Evolutionary conservation across 1,140 invertebrate genomes (phyloP), one percentile per base, ranked within the genome.

Genomic region (Holotrichia oblita): DNA sequence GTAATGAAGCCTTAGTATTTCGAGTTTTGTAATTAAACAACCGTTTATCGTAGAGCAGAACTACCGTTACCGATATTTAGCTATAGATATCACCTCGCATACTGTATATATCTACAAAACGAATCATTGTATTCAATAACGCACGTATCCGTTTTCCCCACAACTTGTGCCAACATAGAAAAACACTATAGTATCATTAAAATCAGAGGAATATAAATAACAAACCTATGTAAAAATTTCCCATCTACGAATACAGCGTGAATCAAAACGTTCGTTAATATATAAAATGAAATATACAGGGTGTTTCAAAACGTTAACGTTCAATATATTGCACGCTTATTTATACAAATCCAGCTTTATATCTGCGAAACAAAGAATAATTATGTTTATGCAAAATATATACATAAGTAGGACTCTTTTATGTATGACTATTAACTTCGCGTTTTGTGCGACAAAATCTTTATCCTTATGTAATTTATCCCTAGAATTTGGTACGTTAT

Each of bases 261-360:
- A 55, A 55, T 55, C 48, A 55, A 55, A 55, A 14, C n/a, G 17
- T 55, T 55, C 48, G 48, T 55, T 55, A 17, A 55, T 55, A 55
- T n/a, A 6, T 55, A 48, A n/a, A 48, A 6, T 55, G 6, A 55
- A 55, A 14, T 17, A 17, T 55, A 55, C 48, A 55, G 48, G 17
- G n/a, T 55, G 48, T 55, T 55, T 55, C 48, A 55, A 55, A 55
- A 55, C 14, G n/a, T n/a, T 55, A 55, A 55, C 48, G 27, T 34
- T 34, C n/a, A n/a, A n/a, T n/a, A n/a, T n/a, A n/a, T n/a, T n/a
- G n/a, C n/a, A n/a, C n/a, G n/a, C n/a, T n/a, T n/a, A n/a, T n/a
- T n/a, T n/a, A n/a, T n/a, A n/a, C n/a, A n/a, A n/a, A n/a, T n/a
- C n/a, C n/a, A n/a, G n/a, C n/a, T n/a, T n/a, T n/a, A n/a, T n/a